These are phyloP conservation scores for Pseudochromis fuscus DNA, from an alignment of 2,797 vertebrate genomes.

Conservation along the genomic window DNA sequence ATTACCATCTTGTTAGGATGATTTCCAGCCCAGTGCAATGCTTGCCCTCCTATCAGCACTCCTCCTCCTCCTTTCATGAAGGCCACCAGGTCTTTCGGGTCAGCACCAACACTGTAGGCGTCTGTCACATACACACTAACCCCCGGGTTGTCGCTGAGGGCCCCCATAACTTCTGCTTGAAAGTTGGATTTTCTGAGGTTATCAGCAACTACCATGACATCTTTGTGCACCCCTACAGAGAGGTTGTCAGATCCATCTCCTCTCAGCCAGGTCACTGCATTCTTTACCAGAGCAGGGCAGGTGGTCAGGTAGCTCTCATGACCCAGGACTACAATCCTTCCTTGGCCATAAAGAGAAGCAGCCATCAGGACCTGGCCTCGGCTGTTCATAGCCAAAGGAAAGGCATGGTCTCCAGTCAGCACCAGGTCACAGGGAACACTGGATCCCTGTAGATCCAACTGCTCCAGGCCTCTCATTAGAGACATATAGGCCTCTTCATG, in stretches of 20 bases:
- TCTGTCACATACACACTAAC: constrained; percentile 83
- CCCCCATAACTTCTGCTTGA: constrained; percentile 56
- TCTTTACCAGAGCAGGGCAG: constrained; percentile 82
- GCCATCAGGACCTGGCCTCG: constrained; percentile 86
- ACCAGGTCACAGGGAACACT: constrained; percentile 82
- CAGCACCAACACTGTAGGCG: constrained; percentile 74
- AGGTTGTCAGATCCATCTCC: constrained; percentile 56
- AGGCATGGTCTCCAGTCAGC: constrained; percentile 83
- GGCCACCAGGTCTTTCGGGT: constrained; percentile 73
- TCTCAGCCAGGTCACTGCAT: constrained; percentile 85
- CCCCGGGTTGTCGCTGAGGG: constrained; percentile 25
- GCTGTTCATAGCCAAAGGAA: constrained; percentile 82
- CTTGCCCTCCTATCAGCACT: constrained; percentile 89
- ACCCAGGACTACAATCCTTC: constrained; percentile 85
- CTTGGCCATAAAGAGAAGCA: constrained; percentile 85
- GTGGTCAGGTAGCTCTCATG: constrained; percentile 83
- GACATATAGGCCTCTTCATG: constrained; percentile 65
- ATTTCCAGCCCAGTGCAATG: constrained; percentile 86
- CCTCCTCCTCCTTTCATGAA: constrained; percentile 90
- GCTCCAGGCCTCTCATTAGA: constrained; percentile 80
- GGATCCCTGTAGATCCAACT: constrained; percentile 72
- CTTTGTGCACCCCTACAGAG: constrained; percentile 71
- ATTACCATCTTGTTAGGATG: constrained; percentile 66
- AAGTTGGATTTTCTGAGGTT: constrained; percentile 70
- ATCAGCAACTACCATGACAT: constrained; percentile 49